Evolutionary conservation across 2,113 vertebrate genomes (phyloP).

Genomic region (Myiozetetes cayanensis): DNA sequence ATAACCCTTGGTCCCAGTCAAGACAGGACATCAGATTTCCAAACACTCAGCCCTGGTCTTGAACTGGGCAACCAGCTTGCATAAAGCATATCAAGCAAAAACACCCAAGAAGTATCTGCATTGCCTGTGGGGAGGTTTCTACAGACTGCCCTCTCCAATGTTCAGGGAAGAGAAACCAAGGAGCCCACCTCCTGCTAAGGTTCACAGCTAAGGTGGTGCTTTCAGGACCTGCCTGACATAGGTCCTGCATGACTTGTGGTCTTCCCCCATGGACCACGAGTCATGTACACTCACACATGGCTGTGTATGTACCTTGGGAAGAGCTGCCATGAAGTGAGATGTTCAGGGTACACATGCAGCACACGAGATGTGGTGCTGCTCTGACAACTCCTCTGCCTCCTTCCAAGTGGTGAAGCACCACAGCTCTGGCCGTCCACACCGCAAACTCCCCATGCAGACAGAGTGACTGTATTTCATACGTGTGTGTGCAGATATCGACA

Average conservation of each 20-base stretch:
- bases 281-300: accelerated
- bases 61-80: neutral
- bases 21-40: neutral
- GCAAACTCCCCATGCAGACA: accelerated
- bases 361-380: neutral
- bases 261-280: neutral
- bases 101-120: neutral
- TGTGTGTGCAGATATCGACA: neutral
- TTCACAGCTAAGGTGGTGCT: neutral
- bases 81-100: neutral
- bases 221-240: neutral
- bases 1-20: neutral
- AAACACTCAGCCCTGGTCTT: neutral
- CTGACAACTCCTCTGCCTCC: neutral
- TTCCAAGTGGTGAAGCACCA: neutral
- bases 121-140: neutral
- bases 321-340: neutral
- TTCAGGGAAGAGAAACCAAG: neutral
- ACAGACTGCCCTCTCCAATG: neutral
- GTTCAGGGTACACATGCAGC: neutral
- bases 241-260: neutral
- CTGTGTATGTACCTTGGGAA: neutral
- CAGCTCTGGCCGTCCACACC: neutral
- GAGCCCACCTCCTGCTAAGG: neutral
- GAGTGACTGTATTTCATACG: neutral